Base-by-base conservation (phyloP, 2,797 vertebrate species). In the Strix occidentalis region DNA sequence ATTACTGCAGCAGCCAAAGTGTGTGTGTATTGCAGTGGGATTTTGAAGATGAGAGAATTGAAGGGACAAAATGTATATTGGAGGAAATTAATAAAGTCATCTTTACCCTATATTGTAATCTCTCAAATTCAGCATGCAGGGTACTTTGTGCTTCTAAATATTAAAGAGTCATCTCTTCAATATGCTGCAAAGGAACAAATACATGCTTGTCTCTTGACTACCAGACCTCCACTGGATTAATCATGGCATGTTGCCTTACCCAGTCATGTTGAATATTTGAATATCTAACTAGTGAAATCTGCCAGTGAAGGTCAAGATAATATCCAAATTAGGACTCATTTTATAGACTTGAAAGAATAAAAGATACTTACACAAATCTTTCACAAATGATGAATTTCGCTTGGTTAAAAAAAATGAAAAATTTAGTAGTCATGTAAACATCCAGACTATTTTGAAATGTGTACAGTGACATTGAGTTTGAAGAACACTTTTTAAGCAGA, bases 11-110 rank as follows among this genome's bases (percentile, higher is more conserved):
- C 43, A 97, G 65, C 46, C 7, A 31, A 82, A 90, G 17, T 66
- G 11, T 89, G 96, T 90, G 88, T 46, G 17, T 45, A 45, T 45
- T 45, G 17, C 39, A 74, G 61, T 79, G 35, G 28, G 18, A 76
- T 91, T 94, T 87, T 46, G 50, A 94, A 93, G 84, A 83, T 87
- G 37, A 95, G 65, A 76, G 45, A 93, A 91, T 24, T 43, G 19
- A 51, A 39, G 45, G 69, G 43, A 61, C 15, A 78, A 94, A 94
- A 78, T 76, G 9, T 0, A 7, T 70, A 53, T 39, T 75, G 66
- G 57, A 95, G 63, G 31, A 86, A 96, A 93, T 60, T 1, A 88
- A 26, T 71, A 13, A 90, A 89, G 43, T 54, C 5, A 18, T 65
- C 43, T 83, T 88, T 61, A 88, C 31, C 37, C 26, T 57, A 11